Evolutionary conservation across 2,113 vertebrate genomes (phyloP).

Genomic region (Gnathonemus longibarbis): DNA sequence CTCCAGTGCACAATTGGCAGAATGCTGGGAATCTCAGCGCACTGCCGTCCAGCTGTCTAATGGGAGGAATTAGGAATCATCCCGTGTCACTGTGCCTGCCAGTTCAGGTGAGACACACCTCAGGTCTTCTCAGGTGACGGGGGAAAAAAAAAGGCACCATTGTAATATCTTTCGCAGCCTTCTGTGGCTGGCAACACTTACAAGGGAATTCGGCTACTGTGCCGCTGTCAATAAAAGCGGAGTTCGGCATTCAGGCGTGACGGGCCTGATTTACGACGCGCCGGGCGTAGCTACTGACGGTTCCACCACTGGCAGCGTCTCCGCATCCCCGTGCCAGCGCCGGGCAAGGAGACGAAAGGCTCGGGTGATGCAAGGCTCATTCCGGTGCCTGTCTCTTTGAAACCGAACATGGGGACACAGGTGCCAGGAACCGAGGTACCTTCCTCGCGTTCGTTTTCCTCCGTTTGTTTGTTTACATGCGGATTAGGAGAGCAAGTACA

Average conservation of each 20-base stretch:
- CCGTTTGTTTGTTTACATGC: neutral
- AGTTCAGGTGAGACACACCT: conserved; percentile 4
- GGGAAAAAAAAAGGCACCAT: neutral
- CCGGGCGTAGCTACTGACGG: neutral
- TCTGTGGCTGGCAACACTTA: neutral
- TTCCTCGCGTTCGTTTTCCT: neutral
- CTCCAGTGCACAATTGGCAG: neutral
- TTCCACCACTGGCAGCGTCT: neutral
- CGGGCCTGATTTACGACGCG: neutral
- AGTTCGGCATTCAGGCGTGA: neutral
- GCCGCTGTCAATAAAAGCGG: neutral
- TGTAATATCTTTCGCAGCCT: neutral
- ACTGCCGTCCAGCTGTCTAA: neutral
- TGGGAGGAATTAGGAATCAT: neutral
- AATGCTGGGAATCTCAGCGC: neutral
- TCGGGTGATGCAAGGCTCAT: neutral
- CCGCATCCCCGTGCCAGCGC: neutral
- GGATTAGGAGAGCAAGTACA: neutral
- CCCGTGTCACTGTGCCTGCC: neutral
- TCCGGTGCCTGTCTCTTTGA: neutral
- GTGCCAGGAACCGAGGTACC: neutral
- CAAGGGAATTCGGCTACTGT: neutral
- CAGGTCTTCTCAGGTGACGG: neutral
- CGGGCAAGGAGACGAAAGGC: neutral
- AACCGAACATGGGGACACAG: neutral